Base-by-base conservation (phyloP, 2,888 invertebrate species). In the Bhutanitis thaidina region DNA sequence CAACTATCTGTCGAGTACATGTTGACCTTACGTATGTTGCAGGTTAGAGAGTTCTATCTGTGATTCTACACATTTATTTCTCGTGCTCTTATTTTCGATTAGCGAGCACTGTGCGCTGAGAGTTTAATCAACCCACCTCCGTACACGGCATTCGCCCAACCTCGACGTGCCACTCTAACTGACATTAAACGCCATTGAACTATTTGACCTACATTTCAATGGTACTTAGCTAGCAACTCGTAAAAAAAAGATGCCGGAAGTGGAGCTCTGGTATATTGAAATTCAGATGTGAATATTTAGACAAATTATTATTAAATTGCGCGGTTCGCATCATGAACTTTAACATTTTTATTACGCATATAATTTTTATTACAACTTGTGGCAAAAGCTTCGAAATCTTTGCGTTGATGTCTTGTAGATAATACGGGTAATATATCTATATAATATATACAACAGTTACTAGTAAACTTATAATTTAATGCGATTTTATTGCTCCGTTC, bases 1-100 rank as follows among this genome's bases (percentile, higher is more conserved):
- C 77, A 77, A 83, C 80, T 69, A 77, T 83, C 78, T 73, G 73
- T 20, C 2, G 4, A 70, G 65, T 65, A 78, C 75, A 64, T 54
- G 77, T 69, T 74, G 78, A 79, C 85, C 86, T 84, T 80, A 81
- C 49, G 45, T 34, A 9, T 34, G 46, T 43, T 45, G 51, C 52
- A 57, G 45, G n/a, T 10, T 30, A 4, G 30, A n/a, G 10, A 1
- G 57, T 58, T 61, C n/a, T n/a, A n/a, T n/a, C n/a, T n/a, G n/a
- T n/a, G n/a, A n/a, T n/a, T n/a, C 60, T 60, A 58, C 59, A 57
- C 58, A 59, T 53, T 60, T 55, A 47, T 43, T 47, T 56, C 56
- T 41, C 7, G 12, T 20, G 34, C 30, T 39, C 20, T 10, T 32
- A 15, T 30, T 43, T 35, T 43, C 20, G 29, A 48, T 32, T 34